Conservation (phyloP, 2,797 vertebrate genomes). For the Myripristis murdjan region DNA sequence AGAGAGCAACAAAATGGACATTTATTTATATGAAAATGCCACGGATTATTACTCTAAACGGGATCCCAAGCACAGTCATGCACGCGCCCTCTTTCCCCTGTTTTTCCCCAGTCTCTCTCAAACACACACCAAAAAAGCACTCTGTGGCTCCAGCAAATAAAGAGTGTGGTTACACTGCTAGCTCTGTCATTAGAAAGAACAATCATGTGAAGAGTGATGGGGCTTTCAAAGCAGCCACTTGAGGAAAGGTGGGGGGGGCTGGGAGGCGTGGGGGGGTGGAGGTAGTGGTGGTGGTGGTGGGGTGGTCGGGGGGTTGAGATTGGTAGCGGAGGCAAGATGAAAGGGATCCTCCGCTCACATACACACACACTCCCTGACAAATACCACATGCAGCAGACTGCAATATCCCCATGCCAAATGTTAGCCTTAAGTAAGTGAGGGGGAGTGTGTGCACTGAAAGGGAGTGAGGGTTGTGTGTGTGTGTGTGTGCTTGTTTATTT, state of each 20-base stretch:
- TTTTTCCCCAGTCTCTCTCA: constrained; percentile 12
- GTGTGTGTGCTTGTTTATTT: background rate
- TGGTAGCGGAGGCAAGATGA: constrained; percentile 55
- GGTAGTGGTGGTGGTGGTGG: no score
- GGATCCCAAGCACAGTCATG: no score
- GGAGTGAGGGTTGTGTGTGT: background rate
- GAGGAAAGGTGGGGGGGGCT: constrained; percentile 35
- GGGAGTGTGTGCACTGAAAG: constrained; percentile 45
- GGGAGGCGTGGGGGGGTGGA: constrained; percentile 28
- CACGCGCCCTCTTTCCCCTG: background rate
- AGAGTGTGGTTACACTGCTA: constrained; percentile 31
- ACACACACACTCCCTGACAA: constrained; percentile 7
- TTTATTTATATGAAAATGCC: no score
- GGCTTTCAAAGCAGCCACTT: constrained; percentile 50
- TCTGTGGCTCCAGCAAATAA: constrained; percentile 43
- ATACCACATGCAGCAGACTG: constrained; percentile 37
- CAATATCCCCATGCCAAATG: constrained; percentile 62
- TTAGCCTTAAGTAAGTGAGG: constrained; percentile 56
- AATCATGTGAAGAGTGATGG: constrained; percentile 54
- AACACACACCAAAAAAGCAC: constrained; percentile 6
- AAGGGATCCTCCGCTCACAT: constrained; percentile 52
- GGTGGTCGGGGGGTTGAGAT: constrained; percentile 15
- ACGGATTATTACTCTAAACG: no score
- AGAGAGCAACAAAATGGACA: no score
- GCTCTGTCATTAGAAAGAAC: constrained; percentile 52